Evolutionary conservation across 1,140 invertebrate genomes (phyloP), one percentile per base, ranked within the genome.

Genomic region (Ericerus pela): DNA sequence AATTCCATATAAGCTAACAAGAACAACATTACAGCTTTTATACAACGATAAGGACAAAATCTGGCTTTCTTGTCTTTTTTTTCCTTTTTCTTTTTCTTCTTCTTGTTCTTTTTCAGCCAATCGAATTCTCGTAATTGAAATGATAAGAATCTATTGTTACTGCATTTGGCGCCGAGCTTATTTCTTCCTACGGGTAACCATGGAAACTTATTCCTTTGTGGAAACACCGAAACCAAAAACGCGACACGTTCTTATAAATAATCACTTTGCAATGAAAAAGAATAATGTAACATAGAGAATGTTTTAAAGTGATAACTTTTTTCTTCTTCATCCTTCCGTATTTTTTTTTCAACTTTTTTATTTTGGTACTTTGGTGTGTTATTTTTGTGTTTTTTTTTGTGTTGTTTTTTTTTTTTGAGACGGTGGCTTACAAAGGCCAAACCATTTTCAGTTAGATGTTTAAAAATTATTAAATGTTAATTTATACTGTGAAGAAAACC

Each of bases 231-330:
- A 47, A 47, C 41, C 41, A 47, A 47, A 47, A 47, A 47, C 41
- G 41, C 41, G 41, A 47, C 41, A 47, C 41, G 41, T 47, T 47
- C 41, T 47, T 47, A 47, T 47, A 47, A 47, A 47, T 47, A 47
- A 47, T 47, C 41, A 47, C 41, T 47, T 47, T 24, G 26, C 41
- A 47, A 47, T 47, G 41, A 47, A 24, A 47, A 47, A 47, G 41
- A 47, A 47, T 47, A 47, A 47, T 47, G 41, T 47, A 47, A 47
- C 26, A 16, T 24, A 24, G 26, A 47, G 41, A 47, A 47, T 47
- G 41, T 47, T 47, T 47, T 47, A 47, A 47, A 47, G 41, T 47
- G 41, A 47, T 47, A 47, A 47, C 41, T 47, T 47, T 47, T 47
- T 47, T n/a, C n/a, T n/a, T n/a, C n/a, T n/a, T n/a, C n/a, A n/a